A percentile compares a stretch with the other conserved stretches of the same genome.
Evolutionary conservation across 2,113 vertebrate species (phyloP).

Genomic region (Bufo bufo): DNA sequence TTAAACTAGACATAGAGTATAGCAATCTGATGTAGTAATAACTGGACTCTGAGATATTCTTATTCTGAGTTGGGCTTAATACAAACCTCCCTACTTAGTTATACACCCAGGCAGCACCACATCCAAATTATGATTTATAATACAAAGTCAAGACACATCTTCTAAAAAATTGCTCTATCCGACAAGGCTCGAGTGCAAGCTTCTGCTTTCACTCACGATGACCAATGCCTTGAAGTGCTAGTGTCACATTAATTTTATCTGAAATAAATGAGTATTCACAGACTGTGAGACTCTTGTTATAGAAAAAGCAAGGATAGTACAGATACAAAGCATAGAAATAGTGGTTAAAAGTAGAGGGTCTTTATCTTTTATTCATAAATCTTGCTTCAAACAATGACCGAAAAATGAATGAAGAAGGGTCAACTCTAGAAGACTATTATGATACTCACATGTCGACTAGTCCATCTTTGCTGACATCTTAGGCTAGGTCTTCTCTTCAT

Average conservation of each 20-base stretch:
- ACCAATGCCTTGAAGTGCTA: background rate
- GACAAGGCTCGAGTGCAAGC: background rate
- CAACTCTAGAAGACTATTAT: background rate
- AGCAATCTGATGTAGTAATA: background rate
- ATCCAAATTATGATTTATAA: background rate
- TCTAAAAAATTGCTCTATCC: background rate
- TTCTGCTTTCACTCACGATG: background rate
- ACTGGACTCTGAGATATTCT: background rate
- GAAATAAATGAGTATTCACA: background rate
- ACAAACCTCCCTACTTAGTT: background rate
- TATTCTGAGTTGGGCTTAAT: background rate
- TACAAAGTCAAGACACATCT: background rate
- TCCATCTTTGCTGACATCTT: conserved; percentile 63
- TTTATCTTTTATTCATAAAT: background rate
- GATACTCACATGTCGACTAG: conserved; percentile 63
- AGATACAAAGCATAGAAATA: background rate
- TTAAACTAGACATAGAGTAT: background rate
- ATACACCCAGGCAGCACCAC: background rate
- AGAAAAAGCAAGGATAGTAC: background rate
- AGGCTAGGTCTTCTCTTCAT: conserved; percentile 4
- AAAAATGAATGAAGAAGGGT: background rate
- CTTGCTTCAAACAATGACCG: no score
- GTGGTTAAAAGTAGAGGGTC: background rate
- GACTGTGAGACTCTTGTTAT: background rate
- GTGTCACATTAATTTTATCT: background rate